These are phyloP conservation scores for Apogon talboti DNA, from an alignment of 2,797 vertebrate genomes.

Conservation along the genomic window DNA sequence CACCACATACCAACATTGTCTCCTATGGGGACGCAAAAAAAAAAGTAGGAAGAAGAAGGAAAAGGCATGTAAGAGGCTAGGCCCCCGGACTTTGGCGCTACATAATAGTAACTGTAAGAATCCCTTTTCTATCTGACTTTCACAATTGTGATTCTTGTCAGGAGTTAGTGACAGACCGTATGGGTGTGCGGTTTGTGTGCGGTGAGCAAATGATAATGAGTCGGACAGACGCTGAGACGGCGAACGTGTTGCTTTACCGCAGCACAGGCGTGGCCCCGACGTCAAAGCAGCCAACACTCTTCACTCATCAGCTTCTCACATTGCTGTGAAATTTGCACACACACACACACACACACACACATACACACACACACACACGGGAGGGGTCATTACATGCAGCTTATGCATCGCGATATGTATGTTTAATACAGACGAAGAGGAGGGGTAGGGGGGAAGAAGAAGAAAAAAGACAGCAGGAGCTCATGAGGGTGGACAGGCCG, in stretches of 20 bases:
- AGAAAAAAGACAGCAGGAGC: conserved; percentile 21
- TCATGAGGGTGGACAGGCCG: conserved; percentile 63
- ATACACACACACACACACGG: background rate
- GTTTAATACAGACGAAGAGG: conserved; percentile 55
- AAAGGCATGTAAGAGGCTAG: conserved; percentile 41
- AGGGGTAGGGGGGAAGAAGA: conserved; percentile 7
- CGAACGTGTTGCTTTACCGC: conserved; percentile 28
- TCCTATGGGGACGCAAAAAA: conserved; percentile 60
- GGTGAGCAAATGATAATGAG: conserved; percentile 73
- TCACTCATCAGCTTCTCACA: conserved; percentile 51
- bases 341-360: conserved; percentile 9
- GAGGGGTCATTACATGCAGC: conserved; percentile 11
- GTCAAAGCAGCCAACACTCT: conserved; percentile 28
- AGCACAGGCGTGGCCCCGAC: conserved; percentile 45
- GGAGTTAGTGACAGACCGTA: conserved; percentile 55
- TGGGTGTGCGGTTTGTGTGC: conserved; percentile 69
- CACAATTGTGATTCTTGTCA: conserved; percentile 71
- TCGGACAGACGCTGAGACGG: conserved; percentile 54
- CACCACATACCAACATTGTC: conserved; percentile 69
- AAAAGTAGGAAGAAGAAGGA: conserved; percentile 13
- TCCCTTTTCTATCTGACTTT: conserved; percentile 51
- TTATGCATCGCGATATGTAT: conserved; percentile 14
- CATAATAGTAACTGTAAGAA: conserved; percentile 60
- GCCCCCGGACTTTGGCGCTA: conserved; percentile 53
- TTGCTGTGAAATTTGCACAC: conserved; percentile 30